Percentiles rank a stretch among this genome's conserved stretches.
These are phyloP conservation scores for Brevimyrus niger DNA, from an alignment of 2,113 vertebrate genomes.

Conservation along the genomic window DNA sequence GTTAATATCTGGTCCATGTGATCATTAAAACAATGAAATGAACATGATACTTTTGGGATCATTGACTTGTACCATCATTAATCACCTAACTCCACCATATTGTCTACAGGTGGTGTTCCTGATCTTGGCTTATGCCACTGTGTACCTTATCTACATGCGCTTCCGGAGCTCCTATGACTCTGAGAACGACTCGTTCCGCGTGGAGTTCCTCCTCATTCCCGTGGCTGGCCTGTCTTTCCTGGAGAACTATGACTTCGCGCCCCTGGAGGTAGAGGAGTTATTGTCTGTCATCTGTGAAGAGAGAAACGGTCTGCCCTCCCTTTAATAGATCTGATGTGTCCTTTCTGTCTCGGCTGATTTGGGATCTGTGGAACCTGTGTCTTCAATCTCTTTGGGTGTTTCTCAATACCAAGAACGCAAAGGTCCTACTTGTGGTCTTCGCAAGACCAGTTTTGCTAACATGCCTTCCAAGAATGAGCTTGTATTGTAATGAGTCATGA, in stretches of 20 bases:
- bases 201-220: conserved; percentile 90
- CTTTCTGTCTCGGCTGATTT: not conserved
- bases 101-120: conserved; percentile 79
- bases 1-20: not conserved
- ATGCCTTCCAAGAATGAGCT: not conserved
- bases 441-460: not conserved
- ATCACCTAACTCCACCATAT: not conserved
- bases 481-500: not conserved
- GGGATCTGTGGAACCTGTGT: not conserved
- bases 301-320: not conserved
- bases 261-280: conserved; percentile 70
- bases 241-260: conserved; percentile 83
- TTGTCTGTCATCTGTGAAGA: not conserved
- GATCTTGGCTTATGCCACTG: conserved; percentile 74
- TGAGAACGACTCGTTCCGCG: conserved; percentile 82
- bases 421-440: not conserved
- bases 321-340: not conserved
- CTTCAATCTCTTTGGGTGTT: not conserved
- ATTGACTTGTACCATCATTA: not conserved
- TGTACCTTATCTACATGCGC: conserved; percentile 86
- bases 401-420: not conserved
- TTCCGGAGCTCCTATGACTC: conserved; percentile 75
- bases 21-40: not conserved
- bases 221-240: conserved; percentile 87
- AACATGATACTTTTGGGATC: not conserved